A percentile compares a stretch with the other conserved stretches of the same genome.
These are phyloP conservation scores for Popillia japonica DNA, from an alignment of 1,140 invertebrate species.

Conservation along the genomic window DNA sequence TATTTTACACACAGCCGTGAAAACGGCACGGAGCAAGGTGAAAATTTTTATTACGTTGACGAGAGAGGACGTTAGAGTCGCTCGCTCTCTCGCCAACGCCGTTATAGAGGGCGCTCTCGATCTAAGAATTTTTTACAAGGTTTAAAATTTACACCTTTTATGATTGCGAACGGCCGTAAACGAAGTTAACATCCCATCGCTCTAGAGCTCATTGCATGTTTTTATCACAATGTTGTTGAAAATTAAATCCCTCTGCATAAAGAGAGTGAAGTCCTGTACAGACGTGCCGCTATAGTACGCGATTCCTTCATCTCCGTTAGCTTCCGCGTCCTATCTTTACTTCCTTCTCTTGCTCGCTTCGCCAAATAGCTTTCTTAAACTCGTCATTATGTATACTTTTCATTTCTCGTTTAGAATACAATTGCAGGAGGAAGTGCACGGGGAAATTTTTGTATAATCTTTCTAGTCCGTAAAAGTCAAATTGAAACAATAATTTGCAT, in stretches of 20 bases:
- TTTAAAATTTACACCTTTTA: slow-evolving; percentile 46
- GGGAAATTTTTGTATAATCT: no score
- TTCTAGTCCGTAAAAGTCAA: no score
- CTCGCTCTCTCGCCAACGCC: not conserved
- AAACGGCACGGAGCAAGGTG: not conserved
- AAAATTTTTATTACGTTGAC: slow-evolving; percentile 27
- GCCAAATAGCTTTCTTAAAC: slow-evolving; percentile 42
- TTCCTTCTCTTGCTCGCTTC: slow-evolving; percentile 19
- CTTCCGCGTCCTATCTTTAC: not conserved
- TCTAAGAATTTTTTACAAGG: slow-evolving; percentile 42
- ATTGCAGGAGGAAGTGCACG: no score
- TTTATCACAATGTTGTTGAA: slow-evolving; percentile 44
- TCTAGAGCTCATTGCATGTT: slow-evolving; percentile 41
- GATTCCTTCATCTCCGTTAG: not conserved
- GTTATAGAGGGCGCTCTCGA: slow-evolving; percentile 25
- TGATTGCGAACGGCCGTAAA: slow-evolving; percentile 44
- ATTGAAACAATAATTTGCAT: no score
- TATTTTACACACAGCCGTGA: not conserved
- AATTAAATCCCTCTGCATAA: slow-evolving; percentile 44
- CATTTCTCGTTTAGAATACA: not conserved
- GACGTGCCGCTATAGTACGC: not conserved
- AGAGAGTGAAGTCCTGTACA: not conserved
- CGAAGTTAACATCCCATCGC: slow-evolving; percentile 45
- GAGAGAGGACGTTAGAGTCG: not conserved
- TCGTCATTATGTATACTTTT: slow-evolving; percentile 39